Percentiles rank a stretch among this genome's conserved stretches.
These are phyloP conservation scores for Platycnemis pennipes DNA, from an alignment of 2,888 invertebrate species.

Conservation along the genomic window DNA sequence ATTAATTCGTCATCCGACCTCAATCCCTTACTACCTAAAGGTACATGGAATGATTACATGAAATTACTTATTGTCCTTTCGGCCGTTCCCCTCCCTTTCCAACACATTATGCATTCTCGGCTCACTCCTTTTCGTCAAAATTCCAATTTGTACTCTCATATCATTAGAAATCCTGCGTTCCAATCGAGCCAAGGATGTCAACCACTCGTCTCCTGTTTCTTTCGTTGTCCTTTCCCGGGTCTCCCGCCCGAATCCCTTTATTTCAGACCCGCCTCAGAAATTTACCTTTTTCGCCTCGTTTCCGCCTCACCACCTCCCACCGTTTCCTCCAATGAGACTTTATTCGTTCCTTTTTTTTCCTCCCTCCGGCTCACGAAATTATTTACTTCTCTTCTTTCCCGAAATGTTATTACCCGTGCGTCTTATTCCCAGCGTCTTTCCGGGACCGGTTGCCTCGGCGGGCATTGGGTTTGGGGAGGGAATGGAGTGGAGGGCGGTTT, in stretches of 20 bases:
- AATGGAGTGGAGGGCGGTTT: not conserved
- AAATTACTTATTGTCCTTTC: too few relatives aligned
- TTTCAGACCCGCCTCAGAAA: too few relatives aligned
- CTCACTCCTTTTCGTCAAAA: not conserved
- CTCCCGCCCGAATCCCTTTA: not conserved
- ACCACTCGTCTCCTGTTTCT: not conserved
- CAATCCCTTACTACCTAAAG: too few relatives aligned
- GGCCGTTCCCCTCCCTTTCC: not conserved
- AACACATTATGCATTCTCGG: not conserved
- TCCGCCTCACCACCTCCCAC: not conserved
- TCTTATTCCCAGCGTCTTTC: not conserved
- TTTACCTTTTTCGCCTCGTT: too few relatives aligned
- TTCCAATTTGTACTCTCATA: not conserved
- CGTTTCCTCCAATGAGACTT: not conserved
- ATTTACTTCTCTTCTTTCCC: not conserved
- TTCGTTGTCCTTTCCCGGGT: not conserved
- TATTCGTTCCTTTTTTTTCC: not conserved
- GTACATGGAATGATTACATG: too few relatives aligned
- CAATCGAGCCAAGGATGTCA: not conserved
- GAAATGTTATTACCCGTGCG: slow-evolving; percentile 18
- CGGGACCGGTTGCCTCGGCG: not conserved
- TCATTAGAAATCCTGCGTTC: not conserved
- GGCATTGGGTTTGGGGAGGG: not conserved
- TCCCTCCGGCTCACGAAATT: not conserved
- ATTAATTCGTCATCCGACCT: too few relatives aligned